These are phyloP conservation scores for Sclerodermus sp. DNA, from an alignment of 2,888 invertebrate genomes.

Conservation along the genomic window DNA sequence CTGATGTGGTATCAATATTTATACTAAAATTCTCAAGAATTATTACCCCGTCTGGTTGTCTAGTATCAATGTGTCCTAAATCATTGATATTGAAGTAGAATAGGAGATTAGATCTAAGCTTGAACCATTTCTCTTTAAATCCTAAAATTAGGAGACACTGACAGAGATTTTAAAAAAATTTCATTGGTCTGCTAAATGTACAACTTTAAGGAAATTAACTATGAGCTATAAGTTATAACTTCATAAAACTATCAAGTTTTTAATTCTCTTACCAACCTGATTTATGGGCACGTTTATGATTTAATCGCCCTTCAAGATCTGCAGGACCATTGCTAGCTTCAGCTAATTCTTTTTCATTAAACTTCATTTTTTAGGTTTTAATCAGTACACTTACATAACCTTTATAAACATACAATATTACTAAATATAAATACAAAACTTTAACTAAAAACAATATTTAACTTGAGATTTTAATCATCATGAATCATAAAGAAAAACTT, in stretches of 20 bases:
- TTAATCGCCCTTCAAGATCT: conserved; percentile 72
- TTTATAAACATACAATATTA: no score
- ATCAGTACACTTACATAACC: no score
- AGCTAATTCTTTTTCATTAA: conserved; percentile 71
- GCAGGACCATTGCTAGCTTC: conserved; percentile 65
- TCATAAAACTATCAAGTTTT: conserved; percentile 1
- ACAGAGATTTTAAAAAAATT: background rate
- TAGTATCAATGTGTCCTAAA: conserved; percentile 66
- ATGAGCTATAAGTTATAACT: conserved; percentile 1
- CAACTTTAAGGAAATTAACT: background rate
- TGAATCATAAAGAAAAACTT: no score
- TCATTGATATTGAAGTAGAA: conserved; percentile 77
- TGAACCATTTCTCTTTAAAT: conserved; percentile 79
- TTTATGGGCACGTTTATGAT: conserved; percentile 63
- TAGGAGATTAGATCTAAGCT: conserved; percentile 72
- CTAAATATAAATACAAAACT: no score
- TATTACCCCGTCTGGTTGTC: conserved; percentile 72
- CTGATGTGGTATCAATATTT: conserved; percentile 67
- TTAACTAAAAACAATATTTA: no score
- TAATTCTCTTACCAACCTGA: conserved; percentile 39
- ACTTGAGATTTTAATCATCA: no score
- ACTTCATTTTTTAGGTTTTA: conserved; percentile 63
- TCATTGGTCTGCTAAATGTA: no score
- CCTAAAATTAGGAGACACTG: conserved; percentile 52
- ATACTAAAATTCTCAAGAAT: conserved; percentile 74